Percentiles rank a stretch among this genome's conserved stretches.
Conservation (phyloP, 1,140 invertebrate genomes). For the Drosophila melanica region DNA sequence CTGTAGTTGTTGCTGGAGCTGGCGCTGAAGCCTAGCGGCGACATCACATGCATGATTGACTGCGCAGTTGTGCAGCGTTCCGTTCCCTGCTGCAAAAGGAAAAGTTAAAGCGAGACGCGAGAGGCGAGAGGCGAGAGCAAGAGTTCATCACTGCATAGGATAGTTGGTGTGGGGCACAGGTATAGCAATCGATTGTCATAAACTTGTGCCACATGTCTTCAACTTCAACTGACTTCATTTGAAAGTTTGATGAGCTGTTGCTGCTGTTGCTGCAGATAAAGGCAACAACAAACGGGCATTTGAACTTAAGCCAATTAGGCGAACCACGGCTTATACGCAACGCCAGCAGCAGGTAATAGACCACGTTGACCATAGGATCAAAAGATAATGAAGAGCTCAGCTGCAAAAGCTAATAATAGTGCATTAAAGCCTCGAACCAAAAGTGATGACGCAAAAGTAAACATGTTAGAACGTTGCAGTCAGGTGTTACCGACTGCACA, state of each 20-base stretch:
- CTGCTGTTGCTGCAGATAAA: neutral
- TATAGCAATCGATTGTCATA: slow-evolving; percentile 72
- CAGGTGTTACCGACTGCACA: too few species aligned
- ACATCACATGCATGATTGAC: slow-evolving; percentile 82
- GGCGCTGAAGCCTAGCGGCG: slow-evolving; percentile 64
- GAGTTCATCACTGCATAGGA: neutral
- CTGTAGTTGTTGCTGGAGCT: slow-evolving; percentile 3
- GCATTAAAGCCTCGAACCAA: slow-evolving; percentile 51
- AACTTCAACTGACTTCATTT: slow-evolving; percentile 61
- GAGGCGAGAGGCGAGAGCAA: neutral
- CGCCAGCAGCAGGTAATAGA: neutral
- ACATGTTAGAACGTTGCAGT: too few species aligned
- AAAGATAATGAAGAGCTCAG: slow-evolving; percentile 21
- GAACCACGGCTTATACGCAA: slow-evolving; percentile 56
- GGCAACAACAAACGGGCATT: slow-evolving; percentile 27
- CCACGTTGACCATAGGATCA: neutral
- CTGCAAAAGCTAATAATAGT: slow-evolving; percentile 53
- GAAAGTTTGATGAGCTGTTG: slow-evolving; percentile 51
- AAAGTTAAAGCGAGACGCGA: slow-evolving; percentile 44
- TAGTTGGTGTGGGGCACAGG: slow-evolving; percentile 32
- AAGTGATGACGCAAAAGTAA: slow-evolving; percentile 15
- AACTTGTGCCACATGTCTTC: slow-evolving; percentile 62
- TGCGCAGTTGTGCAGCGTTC: slow-evolving; percentile 77
- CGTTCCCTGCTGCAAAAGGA: slow-evolving; percentile 31
- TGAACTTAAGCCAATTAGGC: slow-evolving; percentile 60